phyloP scores from a whole-genome alignment of 2,797 vertebrate species.

The Rhabdophis nuchalis region DNA sequence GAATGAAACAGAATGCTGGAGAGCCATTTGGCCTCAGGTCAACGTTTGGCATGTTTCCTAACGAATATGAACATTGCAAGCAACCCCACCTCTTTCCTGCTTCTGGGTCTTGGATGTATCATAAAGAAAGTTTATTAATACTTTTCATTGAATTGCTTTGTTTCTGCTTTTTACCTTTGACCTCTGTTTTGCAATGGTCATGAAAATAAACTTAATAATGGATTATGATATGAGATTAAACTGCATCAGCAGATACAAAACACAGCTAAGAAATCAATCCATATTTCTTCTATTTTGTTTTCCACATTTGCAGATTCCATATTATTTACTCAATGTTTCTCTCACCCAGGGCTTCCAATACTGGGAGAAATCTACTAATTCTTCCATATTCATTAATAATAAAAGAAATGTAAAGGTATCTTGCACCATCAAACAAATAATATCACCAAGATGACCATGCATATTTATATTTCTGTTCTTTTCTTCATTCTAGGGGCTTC shows the following conservation, averaged over 20 bases:
- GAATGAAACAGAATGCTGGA: neutral
- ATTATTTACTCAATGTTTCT: neutral
- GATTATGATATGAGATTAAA: neutral
- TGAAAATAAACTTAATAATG: neutral
- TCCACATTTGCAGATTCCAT: too few species aligned
- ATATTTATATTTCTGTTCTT: too few species aligned
- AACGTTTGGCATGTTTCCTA: neutral
- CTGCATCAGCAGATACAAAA: neutral
- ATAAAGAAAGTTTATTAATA: neutral
- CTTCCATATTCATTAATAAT: too few species aligned
- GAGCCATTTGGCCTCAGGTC: neutral
- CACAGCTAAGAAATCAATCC: neutral
- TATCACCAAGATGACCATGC: too few species aligned
- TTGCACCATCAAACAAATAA: too few species aligned
- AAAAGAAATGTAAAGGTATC: neutral
- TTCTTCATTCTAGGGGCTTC: too few species aligned
- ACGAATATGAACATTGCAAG: neutral
- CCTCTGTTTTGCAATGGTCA: neutral
- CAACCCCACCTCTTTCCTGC: neutral
- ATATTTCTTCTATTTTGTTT: neutral
- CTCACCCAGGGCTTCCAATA: neutral
- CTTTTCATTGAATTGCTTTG: neutral
- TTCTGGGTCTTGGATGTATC: neutral
- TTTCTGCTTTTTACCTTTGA: neutral
- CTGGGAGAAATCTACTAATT: neutral